These are phyloP conservation scores for Bufotes viridis DNA, from an alignment of 2,797 vertebrate species.

Conservation along the genomic window DNA sequence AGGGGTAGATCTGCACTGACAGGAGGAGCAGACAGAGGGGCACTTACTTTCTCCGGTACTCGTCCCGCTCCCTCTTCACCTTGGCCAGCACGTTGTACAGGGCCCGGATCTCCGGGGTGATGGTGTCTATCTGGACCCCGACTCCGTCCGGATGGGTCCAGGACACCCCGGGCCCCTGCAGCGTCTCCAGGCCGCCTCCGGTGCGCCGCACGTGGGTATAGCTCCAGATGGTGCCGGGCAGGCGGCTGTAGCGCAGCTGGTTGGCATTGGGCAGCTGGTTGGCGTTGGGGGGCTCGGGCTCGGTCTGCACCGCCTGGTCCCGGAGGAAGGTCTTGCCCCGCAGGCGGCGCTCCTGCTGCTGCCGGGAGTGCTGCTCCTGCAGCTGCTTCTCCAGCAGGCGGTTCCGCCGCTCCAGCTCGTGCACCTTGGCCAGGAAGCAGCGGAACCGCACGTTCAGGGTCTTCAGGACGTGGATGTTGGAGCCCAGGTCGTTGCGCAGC, in stretches of 20 bases:
- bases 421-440: slow-evolving; percentile 95
- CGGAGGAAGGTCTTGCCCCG: slow-evolving; percentile 80
- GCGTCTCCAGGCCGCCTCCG: slow-evolving; percentile 85
- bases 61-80: slow-evolving; percentile 87
- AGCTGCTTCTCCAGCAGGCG: slow-evolving; percentile 91
- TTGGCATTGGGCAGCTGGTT: slow-evolving; percentile 77
- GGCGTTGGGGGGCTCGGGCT: slow-evolving; percentile 64
- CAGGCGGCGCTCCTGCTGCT: slow-evolving; percentile 75
- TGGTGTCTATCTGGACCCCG: slow-evolving; percentile 90
- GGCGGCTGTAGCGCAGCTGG: slow-evolving; percentile 71
- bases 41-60: slow-evolving; percentile 76
- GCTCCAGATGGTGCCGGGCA: slow-evolving; percentile 94
- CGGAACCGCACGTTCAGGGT: slow-evolving; percentile 95
- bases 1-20: not conserved
- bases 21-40: not conserved
- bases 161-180: slow-evolving; percentile 86
- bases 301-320: slow-evolving; percentile 90
- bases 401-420: slow-evolving; percentile 94
- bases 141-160: slow-evolving; percentile 88
- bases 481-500: slow-evolving; percentile 93
- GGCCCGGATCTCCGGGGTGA: slow-evolving; percentile 90
- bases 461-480: slow-evolving; percentile 94
- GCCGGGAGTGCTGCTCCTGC: slow-evolving; percentile 74
- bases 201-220: slow-evolving; percentile 91
- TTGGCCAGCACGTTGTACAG: slow-evolving; percentile 90